Evolutionary conservation across 2,797 vertebrate species (phyloP).

Genomic region (Microctenopoma stevenorrisi): DNA sequence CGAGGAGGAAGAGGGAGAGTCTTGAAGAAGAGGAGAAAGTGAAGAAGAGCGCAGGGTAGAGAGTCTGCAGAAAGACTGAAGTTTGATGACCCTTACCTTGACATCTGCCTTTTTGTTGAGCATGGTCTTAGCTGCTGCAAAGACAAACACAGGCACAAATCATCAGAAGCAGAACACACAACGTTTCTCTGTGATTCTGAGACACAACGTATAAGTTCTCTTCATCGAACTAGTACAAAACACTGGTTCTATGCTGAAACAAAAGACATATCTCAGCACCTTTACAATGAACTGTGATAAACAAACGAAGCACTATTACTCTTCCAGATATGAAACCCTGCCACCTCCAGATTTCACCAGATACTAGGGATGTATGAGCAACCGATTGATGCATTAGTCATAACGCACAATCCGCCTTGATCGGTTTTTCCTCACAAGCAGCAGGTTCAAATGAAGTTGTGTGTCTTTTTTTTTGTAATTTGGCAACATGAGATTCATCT

Average conservation of each 20-base stretch:
- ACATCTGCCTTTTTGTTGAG: slow-evolving; percentile 89
- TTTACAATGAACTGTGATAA: background rate
- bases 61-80: background rate
- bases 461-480: background rate
- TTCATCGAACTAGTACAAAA: no score
- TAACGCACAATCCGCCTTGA: background rate
- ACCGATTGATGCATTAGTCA: slow-evolving; percentile 4
- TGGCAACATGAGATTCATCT: background rate
- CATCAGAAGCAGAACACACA: slow-evolving; percentile 34
- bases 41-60: background rate
- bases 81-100: slow-evolving; percentile 79
- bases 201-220: no score
- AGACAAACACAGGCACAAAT: slow-evolving; percentile 55
- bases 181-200: background rate
- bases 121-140: slow-evolving; percentile 87
- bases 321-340: background rate
- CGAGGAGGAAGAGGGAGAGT: background rate
- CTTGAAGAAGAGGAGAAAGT: background rate
- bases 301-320: slow-evolving; percentile 3
- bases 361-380: background rate
- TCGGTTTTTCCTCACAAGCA: background rate
- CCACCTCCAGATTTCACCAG: slow-evolving; percentile 2
- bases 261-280: slow-evolving; percentile 3
- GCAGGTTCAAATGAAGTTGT: background rate
- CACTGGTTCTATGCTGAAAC: background rate